Base-by-base conservation (phyloP, 1,140 invertebrate genomes). In the Diploscapter pachys region DNA sequence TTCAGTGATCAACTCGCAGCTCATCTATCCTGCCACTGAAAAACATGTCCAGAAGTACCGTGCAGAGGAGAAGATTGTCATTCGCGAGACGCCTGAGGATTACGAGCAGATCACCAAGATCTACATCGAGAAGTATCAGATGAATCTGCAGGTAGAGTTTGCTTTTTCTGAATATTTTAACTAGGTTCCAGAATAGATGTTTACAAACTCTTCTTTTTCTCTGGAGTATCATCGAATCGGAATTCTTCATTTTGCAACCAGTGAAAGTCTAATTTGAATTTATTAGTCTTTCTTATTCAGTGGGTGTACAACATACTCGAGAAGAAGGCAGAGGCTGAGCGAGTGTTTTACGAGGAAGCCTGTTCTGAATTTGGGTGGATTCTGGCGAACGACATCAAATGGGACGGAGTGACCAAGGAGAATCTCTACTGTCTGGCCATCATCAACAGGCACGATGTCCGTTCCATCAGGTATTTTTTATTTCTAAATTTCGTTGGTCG, bases 221-320 rank as follows among this genome's bases (percentile, higher is more conserved):
- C 31, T 31, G 31, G 31, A 31, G 31, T 31, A 31, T 31, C 31
- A 31, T 31, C 31, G 31, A 31, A 31, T 31, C 31, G 31, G 31
- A 0, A 31, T 31, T 31, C 31, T 31, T 31, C 31, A 31, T 31
- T 0, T 31, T 31, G 31, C 31, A 31, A 31, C 31, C 1, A 65
- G 8, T 65, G 13, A 31, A 65, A 65, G 13, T 65, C 1, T 9
- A 13, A 48, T 63, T n/a, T 71, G 4, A 63, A 71, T 71, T 68
- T 48, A 5, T 6, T n/a, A 65, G 59, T 71, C 54, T 72, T n/a
- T 52, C 11, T 77, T 59, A 63, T 91, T 68, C 86, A 96, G 92
- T 98, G 95, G 96, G 91, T 99, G 0, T 92, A 94, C 84, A 98
- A 99, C 86, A 94, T 98, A 78, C 85, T 99, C 6, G 91, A 94